phyloP scores from a whole-genome alignment of 2,797 vertebrate genomes.

The Rhabdophis nuchalis region DNA sequence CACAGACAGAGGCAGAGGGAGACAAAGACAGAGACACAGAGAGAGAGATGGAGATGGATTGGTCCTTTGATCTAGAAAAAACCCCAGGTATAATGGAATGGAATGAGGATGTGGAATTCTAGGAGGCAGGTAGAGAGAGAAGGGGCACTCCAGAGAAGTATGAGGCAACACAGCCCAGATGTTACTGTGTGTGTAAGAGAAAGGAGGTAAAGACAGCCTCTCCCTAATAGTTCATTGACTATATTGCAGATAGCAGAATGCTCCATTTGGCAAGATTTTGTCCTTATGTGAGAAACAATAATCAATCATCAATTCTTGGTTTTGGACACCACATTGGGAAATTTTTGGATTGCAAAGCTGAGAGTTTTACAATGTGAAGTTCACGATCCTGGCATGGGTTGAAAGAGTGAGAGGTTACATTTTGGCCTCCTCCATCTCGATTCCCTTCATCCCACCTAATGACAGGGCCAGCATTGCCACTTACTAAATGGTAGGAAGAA shows the following conservation, averaged over 20 bases:
- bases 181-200: background rate
- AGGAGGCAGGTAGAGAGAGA: background rate
- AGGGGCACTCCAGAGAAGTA: background rate
- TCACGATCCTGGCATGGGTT: background rate
- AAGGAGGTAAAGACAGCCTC: background rate
- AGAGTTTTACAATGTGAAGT: background rate
- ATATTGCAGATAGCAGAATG: background rate
- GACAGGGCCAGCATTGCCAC: background rate
- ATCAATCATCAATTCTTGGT: background rate
- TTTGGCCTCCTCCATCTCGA: background rate
- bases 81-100: background rate
- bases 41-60: background rate
- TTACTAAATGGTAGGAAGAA: background rate
- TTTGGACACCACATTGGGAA: background rate
- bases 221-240: background rate
- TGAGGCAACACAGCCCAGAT: background rate
- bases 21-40: background rate
- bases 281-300: background rate
- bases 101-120: background rate
- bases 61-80: background rate
- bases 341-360: background rate
- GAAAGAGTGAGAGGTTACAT: background rate
- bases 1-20: no score
- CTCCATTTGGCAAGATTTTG: background rate
- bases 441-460: background rate